Evolutionary conservation across 2,113 vertebrate genomes (phyloP), one percentile per base, ranked within the genome.

Genomic region (Pimephales promelas): DNA sequence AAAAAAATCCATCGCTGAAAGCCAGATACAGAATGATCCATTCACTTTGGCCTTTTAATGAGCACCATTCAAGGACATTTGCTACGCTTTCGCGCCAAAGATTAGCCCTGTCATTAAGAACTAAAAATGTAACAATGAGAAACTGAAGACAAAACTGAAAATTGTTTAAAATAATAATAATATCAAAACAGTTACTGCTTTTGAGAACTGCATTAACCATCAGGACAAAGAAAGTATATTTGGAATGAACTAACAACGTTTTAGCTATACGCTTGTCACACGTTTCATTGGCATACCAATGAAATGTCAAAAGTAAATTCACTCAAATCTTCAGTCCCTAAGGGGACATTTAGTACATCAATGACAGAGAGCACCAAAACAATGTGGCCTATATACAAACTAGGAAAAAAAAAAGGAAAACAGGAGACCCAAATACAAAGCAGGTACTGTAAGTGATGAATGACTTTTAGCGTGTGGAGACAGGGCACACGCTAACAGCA

Each of bases 11-110:
- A 79, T 76, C n/a, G 40, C 43, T 77, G 34, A 78, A 2, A 77
- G 84, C 82, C 76, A 89, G 88, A 81, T 85, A 83, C 85, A 6
- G 88, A 92, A 81, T 83, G 88, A 85, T 68, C 66, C 72, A 59
- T 80, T 79, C 34, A n/a, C 11, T 28, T 61, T 61, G 34, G 56
- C 40, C 36, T 57, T 77, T 59, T 57, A 40, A 77, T 57, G 74
- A 76, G 31, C 10, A 76, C 28, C n/a, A 26, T 61, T 78, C n/a
- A 26, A 78, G 56, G 76, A 61, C 36, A 40, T 34, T 2, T 59
- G 22, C 11, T 22, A 18, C 7, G 0, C 13, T 24, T 26, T 78
- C 45, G 6, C 76, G 28, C 1, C 7, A 59, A 77, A 43, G 49
- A 77, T 59, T 8, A 24, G 20, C 3, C 24, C 9, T 20, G 18